A percentile compares a stretch with the other conserved stretches of the same genome.
These are phyloP conservation scores for Pristionchus exspectatus DNA, from an alignment of 2,888 invertebrate genomes.

Conservation along the genomic window DNA sequence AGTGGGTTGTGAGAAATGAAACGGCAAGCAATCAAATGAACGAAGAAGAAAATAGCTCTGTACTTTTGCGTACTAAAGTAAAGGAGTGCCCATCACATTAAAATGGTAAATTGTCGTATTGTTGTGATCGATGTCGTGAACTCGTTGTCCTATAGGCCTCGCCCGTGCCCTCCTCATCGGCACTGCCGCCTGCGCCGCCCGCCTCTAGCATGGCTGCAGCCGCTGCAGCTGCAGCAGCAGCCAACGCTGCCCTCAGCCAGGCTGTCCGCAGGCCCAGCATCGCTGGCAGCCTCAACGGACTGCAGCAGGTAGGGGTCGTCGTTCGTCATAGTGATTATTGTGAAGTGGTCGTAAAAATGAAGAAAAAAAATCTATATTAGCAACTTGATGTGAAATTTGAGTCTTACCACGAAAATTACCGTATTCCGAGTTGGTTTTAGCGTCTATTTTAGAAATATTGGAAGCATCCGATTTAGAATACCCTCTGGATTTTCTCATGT, in stretches of 20 bases:
- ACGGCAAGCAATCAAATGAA: too few species aligned
- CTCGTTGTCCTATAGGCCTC: constrained; percentile 53
- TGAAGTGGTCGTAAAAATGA: constrained; percentile 50
- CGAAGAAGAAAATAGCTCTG: too few species aligned
- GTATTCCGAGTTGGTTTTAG: too few species aligned
- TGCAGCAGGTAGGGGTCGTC: constrained; percentile 53
- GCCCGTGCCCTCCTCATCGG: constrained; percentile 61
- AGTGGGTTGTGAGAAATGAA: too few species aligned
- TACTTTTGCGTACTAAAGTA: too few species aligned
- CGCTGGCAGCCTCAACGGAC: constrained; percentile 16
- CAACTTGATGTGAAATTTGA: too few species aligned
- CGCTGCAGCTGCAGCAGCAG: background rate
- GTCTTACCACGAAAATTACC: too few species aligned
- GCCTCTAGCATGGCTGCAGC: background rate
- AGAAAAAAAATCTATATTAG: background rate
- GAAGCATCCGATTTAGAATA: too few species aligned
- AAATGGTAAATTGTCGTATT: background rate
- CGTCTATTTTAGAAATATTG: too few species aligned
- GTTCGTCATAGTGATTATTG: background rate
- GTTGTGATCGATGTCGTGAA: background rate
- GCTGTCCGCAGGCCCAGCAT: constrained; percentile 23
- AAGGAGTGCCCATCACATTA: too few species aligned
- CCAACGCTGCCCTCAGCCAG: background rate
- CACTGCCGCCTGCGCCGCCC: constrained; percentile 37
- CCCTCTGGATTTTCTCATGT: too few species aligned